phyloP scores from a whole-genome alignment of 2,113 vertebrate species.

The Leptobrachium ailaonicum region DNA sequence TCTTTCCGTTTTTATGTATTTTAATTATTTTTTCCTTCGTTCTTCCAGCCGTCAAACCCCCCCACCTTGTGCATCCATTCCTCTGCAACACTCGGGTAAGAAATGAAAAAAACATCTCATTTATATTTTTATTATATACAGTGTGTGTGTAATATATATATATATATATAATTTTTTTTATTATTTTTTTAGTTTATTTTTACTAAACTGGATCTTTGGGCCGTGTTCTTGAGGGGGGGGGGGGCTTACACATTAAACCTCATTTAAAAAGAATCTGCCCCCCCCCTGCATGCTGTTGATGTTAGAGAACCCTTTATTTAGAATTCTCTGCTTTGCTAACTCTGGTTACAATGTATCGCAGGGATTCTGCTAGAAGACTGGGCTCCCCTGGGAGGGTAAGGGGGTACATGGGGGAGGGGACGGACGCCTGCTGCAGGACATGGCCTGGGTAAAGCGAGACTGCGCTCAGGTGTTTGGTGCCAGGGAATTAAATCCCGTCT shows the following conservation, averaged over 20 bases:
- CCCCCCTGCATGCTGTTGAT: no score
- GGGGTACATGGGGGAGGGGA: not conserved
- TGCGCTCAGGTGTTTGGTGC: conserved; percentile 1
- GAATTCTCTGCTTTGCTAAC: not conserved
- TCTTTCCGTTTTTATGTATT: conserved; percentile 19
- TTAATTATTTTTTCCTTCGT: no score
- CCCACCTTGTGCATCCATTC: not conserved
- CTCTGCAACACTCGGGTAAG: conserved; percentile 16
- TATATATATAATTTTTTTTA: no score
- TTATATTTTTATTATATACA: no score
- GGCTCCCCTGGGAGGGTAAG: not conserved
- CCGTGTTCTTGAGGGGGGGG: no score
- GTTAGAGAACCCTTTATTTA: no score
- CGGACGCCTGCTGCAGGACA: not conserved
- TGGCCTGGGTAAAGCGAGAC: not conserved
- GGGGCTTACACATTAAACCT: no score
- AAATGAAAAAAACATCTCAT: not conserved
- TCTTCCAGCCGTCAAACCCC: no score
- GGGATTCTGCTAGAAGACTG: not conserved
- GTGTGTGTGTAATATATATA: no score
- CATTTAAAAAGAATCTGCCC: no score
- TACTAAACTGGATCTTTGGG: not conserved
- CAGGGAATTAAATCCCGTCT: not conserved
- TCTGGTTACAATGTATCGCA: not conserved
- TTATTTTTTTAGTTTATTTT: no score